Evolutionary conservation across 2,797 vertebrate genomes (phyloP).

Genomic region (Enteromius thamalakanensis): DNA sequence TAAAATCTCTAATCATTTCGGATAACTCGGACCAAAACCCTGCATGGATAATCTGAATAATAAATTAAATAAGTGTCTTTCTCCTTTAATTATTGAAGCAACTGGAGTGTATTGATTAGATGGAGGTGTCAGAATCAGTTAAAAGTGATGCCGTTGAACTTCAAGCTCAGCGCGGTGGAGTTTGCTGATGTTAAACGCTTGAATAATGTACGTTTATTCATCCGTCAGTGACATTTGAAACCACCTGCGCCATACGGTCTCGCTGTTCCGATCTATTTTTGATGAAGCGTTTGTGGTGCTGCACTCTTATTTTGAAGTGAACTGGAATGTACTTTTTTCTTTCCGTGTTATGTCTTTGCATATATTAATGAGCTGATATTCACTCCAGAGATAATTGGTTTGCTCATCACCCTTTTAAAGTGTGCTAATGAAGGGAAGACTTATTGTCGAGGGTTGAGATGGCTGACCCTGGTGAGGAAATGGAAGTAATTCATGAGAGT

Average conservation of each 20-base stretch:
- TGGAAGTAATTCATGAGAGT: conserved; percentile 31
- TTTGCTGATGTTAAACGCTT: conserved; percentile 41
- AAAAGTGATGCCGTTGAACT: conserved; percentile 28
- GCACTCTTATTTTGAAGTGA: conserved; percentile 18
- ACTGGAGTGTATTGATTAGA: conserved; percentile 40
- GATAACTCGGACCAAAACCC: conserved; percentile 30
- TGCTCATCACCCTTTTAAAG: conserved; percentile 27
- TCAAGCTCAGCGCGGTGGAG: conserved; percentile 3
- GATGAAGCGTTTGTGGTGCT: conserved; percentile 3
- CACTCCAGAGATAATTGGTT: conserved; percentile 31
- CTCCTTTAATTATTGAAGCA: conserved; percentile 45
- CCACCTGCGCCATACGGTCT: conserved; percentile 18
- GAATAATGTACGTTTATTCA: conserved; percentile 46
- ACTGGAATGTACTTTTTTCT: conserved; percentile 21
- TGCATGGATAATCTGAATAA: conserved; percentile 52
- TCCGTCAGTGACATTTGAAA: conserved; percentile 47
- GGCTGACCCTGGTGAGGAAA: conserved; percentile 30
- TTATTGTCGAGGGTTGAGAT: conserved; percentile 24
- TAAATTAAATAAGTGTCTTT: conserved; percentile 44
- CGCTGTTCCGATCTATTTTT: conserved; percentile 37
- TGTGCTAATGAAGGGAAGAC: conserved; percentile 27
- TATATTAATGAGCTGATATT: conserved; percentile 20
- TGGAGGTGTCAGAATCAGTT: conserved; percentile 42
- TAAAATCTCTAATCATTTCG: conserved; percentile 3
- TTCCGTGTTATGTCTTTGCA: not conserved